A percentile compares a stretch with the other conserved stretches of the same genome.
Evolutionary conservation across 2,113 vertebrate genomes (phyloP).

Genomic region (Corvus hawaiiensis): DNA sequence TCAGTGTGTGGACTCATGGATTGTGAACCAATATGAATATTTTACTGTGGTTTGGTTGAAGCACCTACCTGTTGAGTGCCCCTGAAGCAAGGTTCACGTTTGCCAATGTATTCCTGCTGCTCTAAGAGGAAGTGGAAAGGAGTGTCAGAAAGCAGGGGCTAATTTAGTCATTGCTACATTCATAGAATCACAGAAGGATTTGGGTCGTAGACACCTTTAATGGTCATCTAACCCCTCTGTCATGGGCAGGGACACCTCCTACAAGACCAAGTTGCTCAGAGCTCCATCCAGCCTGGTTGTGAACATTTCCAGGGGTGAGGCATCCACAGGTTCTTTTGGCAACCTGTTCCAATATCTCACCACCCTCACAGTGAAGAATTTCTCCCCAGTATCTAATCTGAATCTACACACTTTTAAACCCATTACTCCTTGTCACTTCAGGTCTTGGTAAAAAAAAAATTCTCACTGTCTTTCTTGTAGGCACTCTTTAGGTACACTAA

Average conservation of each 20-base stretch:
- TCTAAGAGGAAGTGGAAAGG: neutral
- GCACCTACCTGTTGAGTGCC: accelerated
- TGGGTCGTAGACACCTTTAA: neutral
- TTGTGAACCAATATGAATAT: neutral
- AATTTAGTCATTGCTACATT: neutral
- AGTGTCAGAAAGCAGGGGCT: neutral
- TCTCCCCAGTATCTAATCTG: neutral
- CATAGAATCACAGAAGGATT: neutral
- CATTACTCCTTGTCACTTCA: neutral
- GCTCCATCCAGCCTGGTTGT: neutral
- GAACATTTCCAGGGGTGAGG: neutral
- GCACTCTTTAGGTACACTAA: neutral
- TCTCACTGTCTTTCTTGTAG: neutral
- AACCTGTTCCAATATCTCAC: neutral
- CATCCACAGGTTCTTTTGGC: neutral
- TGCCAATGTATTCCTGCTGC: neutral
- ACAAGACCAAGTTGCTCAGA: neutral
- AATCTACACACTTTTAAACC: neutral
- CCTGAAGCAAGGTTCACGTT: neutral
- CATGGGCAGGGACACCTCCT: neutral
- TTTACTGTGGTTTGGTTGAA: neutral
- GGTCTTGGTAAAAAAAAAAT: neutral
- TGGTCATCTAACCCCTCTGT: neutral
- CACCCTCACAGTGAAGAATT: neutral
- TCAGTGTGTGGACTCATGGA: neutral